phyloP scores from a whole-genome alignment of 2,888 invertebrate genomes.

The Hymenopus coronatus region DNA sequence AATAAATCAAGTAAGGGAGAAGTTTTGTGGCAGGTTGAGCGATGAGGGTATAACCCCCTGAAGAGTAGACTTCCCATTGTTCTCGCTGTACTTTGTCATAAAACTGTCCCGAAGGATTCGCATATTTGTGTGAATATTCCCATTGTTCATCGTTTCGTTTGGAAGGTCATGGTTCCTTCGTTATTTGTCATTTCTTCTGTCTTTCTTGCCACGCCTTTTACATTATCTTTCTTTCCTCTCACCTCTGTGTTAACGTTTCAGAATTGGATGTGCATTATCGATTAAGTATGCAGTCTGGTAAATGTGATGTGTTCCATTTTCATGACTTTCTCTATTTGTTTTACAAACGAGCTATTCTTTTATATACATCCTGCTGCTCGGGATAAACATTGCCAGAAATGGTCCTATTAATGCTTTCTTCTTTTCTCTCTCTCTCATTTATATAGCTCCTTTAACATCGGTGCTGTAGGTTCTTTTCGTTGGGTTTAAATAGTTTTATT shows the following conservation, averaged over 20 bases:
- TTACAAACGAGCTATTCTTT: too few relatives aligned
- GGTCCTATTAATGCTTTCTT: too few relatives aligned
- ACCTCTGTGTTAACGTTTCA: background rate
- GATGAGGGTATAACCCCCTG: background rate
- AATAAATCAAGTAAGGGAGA: background rate
- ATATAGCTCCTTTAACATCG: too few relatives aligned
- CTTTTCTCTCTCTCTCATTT: too few relatives aligned
- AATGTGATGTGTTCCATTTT: too few relatives aligned
- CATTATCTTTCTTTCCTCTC: background rate
- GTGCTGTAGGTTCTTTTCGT: too few relatives aligned
- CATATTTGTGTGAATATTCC: background rate
- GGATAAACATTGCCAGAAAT: too few relatives aligned
- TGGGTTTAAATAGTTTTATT: too few relatives aligned
- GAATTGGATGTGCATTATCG: background rate
- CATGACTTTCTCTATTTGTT: too few relatives aligned
- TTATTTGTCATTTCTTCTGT: background rate
- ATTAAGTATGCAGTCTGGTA: too few relatives aligned
- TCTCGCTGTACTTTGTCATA: background rate
- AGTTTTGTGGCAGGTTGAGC: background rate
- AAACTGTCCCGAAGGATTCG: background rate
- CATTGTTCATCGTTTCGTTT: constrained; percentile 9
- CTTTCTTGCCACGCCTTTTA: background rate
- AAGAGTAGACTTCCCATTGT: background rate
- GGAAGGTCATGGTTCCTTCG: background rate
- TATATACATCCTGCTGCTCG: too few relatives aligned